These are phyloP conservation scores for Atlantisia rogersi DNA, from an alignment of 2,113 vertebrate genomes.

Conservation along the genomic window DNA sequence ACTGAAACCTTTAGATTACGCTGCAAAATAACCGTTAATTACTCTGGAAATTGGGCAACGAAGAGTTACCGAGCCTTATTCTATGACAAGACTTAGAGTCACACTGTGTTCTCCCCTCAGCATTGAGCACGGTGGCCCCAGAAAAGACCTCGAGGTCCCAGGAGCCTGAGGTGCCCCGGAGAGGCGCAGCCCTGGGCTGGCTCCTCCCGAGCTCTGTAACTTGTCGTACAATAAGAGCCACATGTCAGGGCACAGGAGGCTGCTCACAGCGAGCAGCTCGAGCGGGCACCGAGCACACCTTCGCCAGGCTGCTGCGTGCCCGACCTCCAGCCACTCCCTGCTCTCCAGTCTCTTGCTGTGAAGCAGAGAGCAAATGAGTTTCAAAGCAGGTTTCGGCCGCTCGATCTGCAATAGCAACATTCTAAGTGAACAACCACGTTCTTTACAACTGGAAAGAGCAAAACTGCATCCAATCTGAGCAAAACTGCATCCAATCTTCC, in stretches of 20 bases:
- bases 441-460: conserved; percentile 56
- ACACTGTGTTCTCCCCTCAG: not conserved
- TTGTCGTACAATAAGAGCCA: not conserved
- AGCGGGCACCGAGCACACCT: conserved; percentile 53
- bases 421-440: conserved; percentile 36
- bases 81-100: conserved; percentile 63
- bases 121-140: not conserved
- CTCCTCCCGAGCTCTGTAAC: not conserved
- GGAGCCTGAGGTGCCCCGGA: not conserved
- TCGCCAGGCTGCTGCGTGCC: conserved; percentile 26
- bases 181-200: not conserved
- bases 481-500: too few relatives aligned
- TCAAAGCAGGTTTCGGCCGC: conserved; percentile 66
- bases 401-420: conserved; percentile 25
- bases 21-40: conserved; percentile 61
- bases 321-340: conserved; percentile 33
- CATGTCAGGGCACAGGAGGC: conserved; percentile 28
- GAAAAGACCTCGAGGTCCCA: not conserved
- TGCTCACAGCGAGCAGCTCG: conserved; percentile 30
- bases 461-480: not conserved
- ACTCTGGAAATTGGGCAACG: conserved; percentile 75
- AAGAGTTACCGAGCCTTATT: conserved; percentile 74
- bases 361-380: conserved; percentile 59
- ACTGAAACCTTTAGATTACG: conserved; percentile 69
- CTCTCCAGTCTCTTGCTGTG: conserved; percentile 52